Percentiles rank a stretch among this genome's conserved stretches.
Conservation (phyloP, 2,888 invertebrate genomes). For the Chrysodeixis includens region DNA sequence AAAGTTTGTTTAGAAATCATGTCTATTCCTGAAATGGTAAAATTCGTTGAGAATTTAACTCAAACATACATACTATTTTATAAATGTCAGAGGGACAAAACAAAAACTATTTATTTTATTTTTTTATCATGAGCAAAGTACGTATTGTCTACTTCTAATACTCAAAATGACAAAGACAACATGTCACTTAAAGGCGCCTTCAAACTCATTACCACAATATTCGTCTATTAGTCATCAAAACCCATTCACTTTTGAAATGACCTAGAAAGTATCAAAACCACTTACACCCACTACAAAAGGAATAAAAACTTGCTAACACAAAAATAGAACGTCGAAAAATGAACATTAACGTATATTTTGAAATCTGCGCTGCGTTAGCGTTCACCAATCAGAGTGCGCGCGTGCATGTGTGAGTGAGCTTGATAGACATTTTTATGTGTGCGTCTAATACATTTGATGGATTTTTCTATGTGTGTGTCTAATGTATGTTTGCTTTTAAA, state of each 20-base stretch:
- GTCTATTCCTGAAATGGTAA: too few relatives aligned
- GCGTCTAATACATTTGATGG: conserved; percentile 52
- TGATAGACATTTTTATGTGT: conserved; percentile 60
- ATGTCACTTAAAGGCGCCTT: too few relatives aligned
- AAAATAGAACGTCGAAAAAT: conserved; percentile 87
- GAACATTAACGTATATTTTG: conserved; percentile 78
- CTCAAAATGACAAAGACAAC: too few relatives aligned
- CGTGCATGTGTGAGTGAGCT: conserved; percentile 64
- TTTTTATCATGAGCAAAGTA: too few relatives aligned
- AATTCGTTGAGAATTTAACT: too few relatives aligned
- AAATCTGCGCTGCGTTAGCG: conserved; percentile 62
- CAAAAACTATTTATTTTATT: too few relatives aligned
- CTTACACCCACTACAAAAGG: conserved; percentile 59
- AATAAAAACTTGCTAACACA: conserved; percentile 84
- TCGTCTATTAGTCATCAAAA: not conserved
- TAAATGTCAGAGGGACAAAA: too few relatives aligned
- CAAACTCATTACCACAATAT: not conserved
- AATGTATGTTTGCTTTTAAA: conserved; percentile 36
- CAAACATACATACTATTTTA: too few relatives aligned
- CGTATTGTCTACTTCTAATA: too few relatives aligned
- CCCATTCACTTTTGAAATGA: conserved; percentile 40
- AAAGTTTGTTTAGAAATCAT: too few relatives aligned
- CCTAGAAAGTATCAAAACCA: conserved; percentile 77
- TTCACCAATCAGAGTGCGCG: conserved; percentile 69
- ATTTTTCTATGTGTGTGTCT: conserved; percentile 51